These are phyloP conservation scores for Nicator chloris DNA, from an alignment of 2,113 vertebrate genomes.

Conservation along the genomic window DNA sequence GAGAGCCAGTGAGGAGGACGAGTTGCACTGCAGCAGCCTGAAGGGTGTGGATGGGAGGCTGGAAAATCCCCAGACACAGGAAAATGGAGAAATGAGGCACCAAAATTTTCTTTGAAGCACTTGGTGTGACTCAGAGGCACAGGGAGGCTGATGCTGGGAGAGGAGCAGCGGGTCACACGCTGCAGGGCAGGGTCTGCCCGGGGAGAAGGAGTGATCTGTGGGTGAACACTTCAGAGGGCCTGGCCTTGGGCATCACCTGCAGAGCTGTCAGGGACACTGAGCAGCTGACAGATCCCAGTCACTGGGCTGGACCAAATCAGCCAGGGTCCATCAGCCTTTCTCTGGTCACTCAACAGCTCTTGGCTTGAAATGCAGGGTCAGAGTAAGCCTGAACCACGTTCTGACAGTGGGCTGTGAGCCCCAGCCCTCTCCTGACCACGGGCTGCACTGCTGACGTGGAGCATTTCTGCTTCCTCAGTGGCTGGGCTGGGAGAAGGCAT, in stretches of 20 bases:
- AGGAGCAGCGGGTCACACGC: rapidly evolving
- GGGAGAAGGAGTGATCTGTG: neutral
- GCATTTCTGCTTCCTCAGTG: neutral
- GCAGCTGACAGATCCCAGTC: neutral
- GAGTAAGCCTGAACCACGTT: neutral
- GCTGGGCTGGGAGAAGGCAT: neutral
- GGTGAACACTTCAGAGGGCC: neutral
- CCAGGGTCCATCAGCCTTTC: neutral
- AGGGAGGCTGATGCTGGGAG: neutral
- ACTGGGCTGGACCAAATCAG: neutral
- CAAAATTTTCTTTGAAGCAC: neutral
- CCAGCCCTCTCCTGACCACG: neutral
- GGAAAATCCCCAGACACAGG: conserved; percentile 23
- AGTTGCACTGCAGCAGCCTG: neutral
- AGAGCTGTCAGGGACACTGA: neutral
- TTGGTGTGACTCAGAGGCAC: neutral
- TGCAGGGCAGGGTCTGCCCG: neutral
- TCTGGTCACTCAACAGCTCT: neutral
- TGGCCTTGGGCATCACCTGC: neutral
- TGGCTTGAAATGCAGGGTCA: neutral
- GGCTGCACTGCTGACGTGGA: neutral
- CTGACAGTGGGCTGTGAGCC: neutral
- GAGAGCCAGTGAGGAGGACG: neutral
- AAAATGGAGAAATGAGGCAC: neutral
- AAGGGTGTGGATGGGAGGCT: neutral